These are phyloP conservation scores for Phyllostomus discolor DNA, from an alignment of 2,113 vertebrate species.

Conservation along the genomic window DNA sequence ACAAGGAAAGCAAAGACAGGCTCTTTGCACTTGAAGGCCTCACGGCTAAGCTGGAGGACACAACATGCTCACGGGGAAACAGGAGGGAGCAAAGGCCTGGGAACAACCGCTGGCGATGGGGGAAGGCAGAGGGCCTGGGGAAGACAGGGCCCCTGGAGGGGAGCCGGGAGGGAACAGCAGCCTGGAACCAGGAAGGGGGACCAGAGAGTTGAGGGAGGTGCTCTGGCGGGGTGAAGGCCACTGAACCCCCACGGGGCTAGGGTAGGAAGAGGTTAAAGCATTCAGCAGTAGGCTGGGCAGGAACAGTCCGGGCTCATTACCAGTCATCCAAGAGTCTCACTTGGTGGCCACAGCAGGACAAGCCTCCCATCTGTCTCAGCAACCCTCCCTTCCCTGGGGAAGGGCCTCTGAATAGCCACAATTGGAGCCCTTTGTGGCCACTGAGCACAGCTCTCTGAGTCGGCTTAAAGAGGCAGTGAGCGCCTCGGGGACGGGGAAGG, in stretches of 20 bases:
- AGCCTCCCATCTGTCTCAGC: constrained; percentile 23
- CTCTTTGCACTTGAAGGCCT: neutral
- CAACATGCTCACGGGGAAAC: neutral
- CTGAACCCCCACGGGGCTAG: accelerated
- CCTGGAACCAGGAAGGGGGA: neutral
- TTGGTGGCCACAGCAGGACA: neutral
- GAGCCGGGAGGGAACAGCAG: neutral
- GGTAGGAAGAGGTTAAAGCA: neutral
- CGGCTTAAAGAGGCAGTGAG: neutral
- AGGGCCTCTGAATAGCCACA: constrained; percentile 27
- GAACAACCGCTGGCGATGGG: neutral
- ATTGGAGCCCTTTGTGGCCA: constrained; percentile 16
- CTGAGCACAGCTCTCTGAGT: neutral
- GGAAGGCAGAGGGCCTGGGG: constrained; percentile 18
- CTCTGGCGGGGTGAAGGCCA: neutral
- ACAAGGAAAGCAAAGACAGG: neutral
- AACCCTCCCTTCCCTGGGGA: constrained; percentile 38
- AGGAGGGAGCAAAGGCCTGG: neutral
- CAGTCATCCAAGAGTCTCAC: neutral
- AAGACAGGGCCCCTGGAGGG: neutral
- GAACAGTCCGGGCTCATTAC: neutral
- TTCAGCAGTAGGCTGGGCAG: neutral
- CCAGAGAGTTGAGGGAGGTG: neutral
- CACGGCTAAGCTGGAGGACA: neutral
- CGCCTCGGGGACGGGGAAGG: neutral